These are phyloP conservation scores for Fukomys damarensis DNA, from an alignment of 2,113 vertebrate species.

Conservation along the genomic window DNA sequence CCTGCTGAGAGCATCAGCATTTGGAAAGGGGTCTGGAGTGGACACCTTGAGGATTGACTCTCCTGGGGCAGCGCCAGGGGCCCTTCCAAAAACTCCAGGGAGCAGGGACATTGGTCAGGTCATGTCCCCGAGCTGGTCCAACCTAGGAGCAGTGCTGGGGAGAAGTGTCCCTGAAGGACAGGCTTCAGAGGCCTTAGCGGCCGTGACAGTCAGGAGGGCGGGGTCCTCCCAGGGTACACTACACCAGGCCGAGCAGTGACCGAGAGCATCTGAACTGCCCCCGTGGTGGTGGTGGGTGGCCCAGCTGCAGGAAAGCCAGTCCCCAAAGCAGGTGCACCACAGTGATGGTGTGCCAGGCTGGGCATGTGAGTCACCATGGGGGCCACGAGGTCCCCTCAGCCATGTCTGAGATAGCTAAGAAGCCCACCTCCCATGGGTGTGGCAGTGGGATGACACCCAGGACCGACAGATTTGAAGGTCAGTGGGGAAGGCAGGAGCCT, in stretches of 20 bases:
- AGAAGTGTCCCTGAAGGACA: not conserved
- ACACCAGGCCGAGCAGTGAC: not conserved
- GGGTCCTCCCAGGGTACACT: not conserved
- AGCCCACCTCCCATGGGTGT: too few relatives aligned
- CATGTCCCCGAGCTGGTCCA: not conserved
- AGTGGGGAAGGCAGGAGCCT: too few relatives aligned
- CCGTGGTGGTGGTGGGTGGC: not conserved
- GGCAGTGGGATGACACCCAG: not conserved
- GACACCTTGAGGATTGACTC: not conserved
- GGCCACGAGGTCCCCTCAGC: not conserved
- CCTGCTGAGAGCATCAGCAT: not conserved
- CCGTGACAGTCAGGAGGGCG: not conserved
- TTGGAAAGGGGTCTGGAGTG: not conserved
- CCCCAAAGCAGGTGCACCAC: not conserved
- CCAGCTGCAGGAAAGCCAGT: not conserved
- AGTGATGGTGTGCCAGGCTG: not conserved
- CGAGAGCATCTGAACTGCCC: too few relatives aligned
- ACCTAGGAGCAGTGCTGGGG: not conserved
- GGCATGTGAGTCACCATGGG: not conserved
- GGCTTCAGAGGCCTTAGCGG: too few relatives aligned
- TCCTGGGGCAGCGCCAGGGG: not conserved
- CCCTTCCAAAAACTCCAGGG: not conserved
- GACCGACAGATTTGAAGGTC: not conserved
- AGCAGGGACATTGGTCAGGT: not conserved
- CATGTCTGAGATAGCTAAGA: not conserved